These are phyloP conservation scores for Colletes latitarsis DNA, from an alignment of 1,140 invertebrate species.

Conservation along the genomic window DNA sequence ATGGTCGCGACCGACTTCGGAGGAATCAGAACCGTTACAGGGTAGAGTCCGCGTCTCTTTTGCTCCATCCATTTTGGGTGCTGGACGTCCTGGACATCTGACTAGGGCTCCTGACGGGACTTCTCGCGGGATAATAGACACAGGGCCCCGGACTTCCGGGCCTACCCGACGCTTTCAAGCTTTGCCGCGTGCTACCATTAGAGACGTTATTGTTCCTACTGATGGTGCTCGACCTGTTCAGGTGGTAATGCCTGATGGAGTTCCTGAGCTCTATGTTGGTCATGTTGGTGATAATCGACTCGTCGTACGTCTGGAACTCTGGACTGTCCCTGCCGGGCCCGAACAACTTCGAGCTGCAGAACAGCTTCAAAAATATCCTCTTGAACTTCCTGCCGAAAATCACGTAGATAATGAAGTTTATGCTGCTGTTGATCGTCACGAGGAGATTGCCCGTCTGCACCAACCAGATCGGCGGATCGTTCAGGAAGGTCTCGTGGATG, in stretches of 20 bases:
- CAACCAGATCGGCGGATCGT: slow-evolving; percentile 81
- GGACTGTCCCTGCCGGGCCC: slow-evolving; percentile 85
- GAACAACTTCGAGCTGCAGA: slow-evolving; percentile 86
- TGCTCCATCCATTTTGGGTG: slow-evolving; percentile 68
- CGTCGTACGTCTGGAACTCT: slow-evolving; percentile 88
- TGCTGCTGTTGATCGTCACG: slow-evolving; percentile 97
- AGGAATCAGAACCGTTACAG: slow-evolving; percentile 47
- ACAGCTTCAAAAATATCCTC: slow-evolving; percentile 92
- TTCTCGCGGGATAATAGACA: slow-evolving; percentile 85
- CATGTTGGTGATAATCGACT: slow-evolving; percentile 89
- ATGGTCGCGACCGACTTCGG: no score
- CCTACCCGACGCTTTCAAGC: slow-evolving; percentile 72
- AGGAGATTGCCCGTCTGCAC: slow-evolving; percentile 95
- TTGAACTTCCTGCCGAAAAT: slow-evolving; percentile 98
- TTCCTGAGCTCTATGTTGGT: slow-evolving; percentile 82
- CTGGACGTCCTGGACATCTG: slow-evolving; percentile 60
- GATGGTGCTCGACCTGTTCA: slow-evolving; percentile 85
- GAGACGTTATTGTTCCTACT: slow-evolving; percentile 79
- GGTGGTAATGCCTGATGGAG: slow-evolving; percentile 82
- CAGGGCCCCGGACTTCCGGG: slow-evolving; percentile 83
- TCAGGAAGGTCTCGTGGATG: slow-evolving; percentile 90
- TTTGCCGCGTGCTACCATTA: slow-evolving; percentile 75
- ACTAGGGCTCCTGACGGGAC: slow-evolving; percentile 71
- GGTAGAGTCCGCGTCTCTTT: slow-evolving; percentile 59
- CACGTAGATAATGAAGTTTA: slow-evolving; percentile 98